phyloP scores from a whole-genome alignment of 1,140 invertebrate genomes.

The Orussus abietinus region DNA sequence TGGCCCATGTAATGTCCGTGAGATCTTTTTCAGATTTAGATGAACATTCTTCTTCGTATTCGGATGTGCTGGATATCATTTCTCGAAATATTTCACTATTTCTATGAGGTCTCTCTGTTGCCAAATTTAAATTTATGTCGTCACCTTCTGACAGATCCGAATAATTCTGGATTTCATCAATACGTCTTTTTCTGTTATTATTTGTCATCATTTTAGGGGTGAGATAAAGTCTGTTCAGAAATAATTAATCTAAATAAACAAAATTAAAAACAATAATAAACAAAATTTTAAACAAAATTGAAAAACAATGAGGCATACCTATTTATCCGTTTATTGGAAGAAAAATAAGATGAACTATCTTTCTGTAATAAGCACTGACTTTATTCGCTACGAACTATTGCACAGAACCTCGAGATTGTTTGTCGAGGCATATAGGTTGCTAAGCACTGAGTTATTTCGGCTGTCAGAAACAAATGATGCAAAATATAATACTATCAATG shows the following conservation, averaged over 20 bases:
- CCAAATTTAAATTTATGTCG: slow-evolving; percentile 15
- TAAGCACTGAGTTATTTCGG: background rate
- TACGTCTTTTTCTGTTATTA: slow-evolving; percentile 14
- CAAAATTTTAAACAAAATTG: slow-evolving; percentile 15
- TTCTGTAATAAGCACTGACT: too few species aligned
- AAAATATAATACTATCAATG: slow-evolving; percentile 1
- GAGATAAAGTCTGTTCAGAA: slow-evolving; percentile 13
- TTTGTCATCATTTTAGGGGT: slow-evolving; percentile 13
- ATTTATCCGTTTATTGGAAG: slow-evolving; percentile 1
- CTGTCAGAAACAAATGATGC: slow-evolving; percentile 1
- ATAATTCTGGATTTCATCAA: slow-evolving; percentile 5
- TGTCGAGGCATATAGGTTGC: slow-evolving; percentile 1
- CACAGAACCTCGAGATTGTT: slow-evolving; percentile 2
- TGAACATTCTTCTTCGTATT: slow-evolving; percentile 9
- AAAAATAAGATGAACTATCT: slow-evolving; percentile 13
- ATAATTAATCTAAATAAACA: slow-evolving; percentile 14
- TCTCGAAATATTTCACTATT: slow-evolving; percentile 9
- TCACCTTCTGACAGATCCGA: slow-evolving; percentile 13
- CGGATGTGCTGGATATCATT: slow-evolving; percentile 3
- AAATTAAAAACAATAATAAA: too few species aligned
- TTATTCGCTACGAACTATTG: slow-evolving; percentile 11
- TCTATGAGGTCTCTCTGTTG: slow-evolving; percentile 14
- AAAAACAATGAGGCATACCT: slow-evolving; percentile 10
- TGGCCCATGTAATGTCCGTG: slow-evolving; percentile 4
- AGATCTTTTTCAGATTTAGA: slow-evolving; percentile 1